These are phyloP conservation scores for Bungarus multicinctus DNA, from an alignment of 2,113 vertebrate genomes.

Conservation along the genomic window DNA sequence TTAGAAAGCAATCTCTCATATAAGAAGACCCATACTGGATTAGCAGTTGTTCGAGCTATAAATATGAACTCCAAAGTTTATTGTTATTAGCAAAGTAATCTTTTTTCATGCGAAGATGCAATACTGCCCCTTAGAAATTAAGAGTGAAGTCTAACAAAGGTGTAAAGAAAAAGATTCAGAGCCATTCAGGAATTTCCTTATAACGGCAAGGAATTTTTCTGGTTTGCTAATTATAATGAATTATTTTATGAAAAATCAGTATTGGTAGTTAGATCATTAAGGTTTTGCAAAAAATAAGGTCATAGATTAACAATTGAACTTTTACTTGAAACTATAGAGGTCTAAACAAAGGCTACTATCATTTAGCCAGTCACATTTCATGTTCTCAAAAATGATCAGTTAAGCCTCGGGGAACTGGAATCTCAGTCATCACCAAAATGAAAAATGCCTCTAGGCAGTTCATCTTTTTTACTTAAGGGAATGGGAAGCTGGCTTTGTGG, in stretches of 20 bases:
- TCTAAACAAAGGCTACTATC: not conserved
- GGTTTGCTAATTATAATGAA: not conserved
- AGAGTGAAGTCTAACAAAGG: not conserved
- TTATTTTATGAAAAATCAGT: not conserved
- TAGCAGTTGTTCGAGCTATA: not conserved
- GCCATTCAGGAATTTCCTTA: not conserved
- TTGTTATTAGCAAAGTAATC: not conserved
- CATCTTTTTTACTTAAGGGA: not conserved
- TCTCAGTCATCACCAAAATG: not conserved
- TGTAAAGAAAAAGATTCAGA: not conserved
- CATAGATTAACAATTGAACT: not conserved
- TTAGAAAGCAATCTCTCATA: not conserved
- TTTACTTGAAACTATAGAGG: not conserved
- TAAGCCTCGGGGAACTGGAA: not conserved
- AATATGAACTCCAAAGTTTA: not conserved
- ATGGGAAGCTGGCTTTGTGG: not conserved
- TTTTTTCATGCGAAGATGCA: not conserved
- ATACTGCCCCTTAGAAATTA: not conserved
- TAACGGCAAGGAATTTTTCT: not conserved
- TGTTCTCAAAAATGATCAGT: not conserved
- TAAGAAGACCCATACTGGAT: not conserved
- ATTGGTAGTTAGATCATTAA: not conserved
- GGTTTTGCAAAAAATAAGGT: not conserved
- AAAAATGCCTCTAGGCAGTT: not conserved
- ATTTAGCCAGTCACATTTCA: not conserved